These are phyloP conservation scores for Erebia aethiops DNA, from an alignment of 2,888 invertebrate genomes.

Conservation along the genomic window DNA sequence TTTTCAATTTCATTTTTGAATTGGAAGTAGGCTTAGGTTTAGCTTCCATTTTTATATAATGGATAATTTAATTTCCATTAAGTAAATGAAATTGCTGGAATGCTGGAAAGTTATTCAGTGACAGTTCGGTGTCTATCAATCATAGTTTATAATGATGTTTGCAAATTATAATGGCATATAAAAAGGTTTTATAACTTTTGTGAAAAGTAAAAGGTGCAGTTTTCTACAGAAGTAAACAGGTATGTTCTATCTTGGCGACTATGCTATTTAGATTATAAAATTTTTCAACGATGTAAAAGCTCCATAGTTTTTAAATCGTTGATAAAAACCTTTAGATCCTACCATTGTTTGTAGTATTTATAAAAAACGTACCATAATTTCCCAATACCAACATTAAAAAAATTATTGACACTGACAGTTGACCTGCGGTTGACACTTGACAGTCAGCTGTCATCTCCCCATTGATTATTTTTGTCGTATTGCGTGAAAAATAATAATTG, in stretches of 20 bases:
- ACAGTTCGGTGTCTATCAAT: neutral
- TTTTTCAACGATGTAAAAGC: no score
- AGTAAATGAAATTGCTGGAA: neutral
- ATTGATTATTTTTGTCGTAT: constrained; percentile 41
- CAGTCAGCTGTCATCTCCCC: constrained; percentile 36
- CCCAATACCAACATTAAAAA: no score
- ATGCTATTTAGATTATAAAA: no score
- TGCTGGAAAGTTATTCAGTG: neutral
- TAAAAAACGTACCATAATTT: no score
- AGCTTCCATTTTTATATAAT: constrained; percentile 51
- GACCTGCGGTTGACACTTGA: constrained; percentile 21
- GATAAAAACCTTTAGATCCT: no score
- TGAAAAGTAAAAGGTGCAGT: no score
- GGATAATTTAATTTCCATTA: constrained; percentile 3
- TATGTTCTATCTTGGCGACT: no score
- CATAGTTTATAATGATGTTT: neutral
- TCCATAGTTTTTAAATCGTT: no score
- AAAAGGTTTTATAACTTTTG: neutral
- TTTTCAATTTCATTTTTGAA: constrained; percentile 50
- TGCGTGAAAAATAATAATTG: constrained; percentile 38
- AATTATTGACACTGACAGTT: constrained; percentile 13
- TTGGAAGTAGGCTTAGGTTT: constrained; percentile 45
- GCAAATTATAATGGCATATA: neutral
- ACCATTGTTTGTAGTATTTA: no score
- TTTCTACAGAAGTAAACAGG: no score